These are phyloP conservation scores for Leucoma salicis DNA, from an alignment of 2,888 invertebrate genomes.

Conservation along the genomic window DNA sequence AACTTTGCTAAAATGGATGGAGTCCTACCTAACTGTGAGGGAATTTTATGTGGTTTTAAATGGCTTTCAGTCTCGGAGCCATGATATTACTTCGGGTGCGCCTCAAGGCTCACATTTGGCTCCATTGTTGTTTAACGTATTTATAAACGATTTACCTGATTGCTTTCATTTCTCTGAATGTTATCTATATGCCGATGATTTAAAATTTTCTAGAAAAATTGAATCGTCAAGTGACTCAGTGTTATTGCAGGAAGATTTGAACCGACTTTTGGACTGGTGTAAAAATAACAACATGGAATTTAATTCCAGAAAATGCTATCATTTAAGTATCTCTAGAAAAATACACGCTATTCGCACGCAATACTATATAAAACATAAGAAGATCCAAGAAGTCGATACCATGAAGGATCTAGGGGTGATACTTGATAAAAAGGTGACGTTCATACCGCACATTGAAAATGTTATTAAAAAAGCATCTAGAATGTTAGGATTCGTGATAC, in stretches of 20 bases:
- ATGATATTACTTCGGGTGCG: slow-evolving; percentile 5
- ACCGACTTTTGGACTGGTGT: too few relatives aligned
- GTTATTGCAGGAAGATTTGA: not conserved
- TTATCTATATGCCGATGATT: not conserved
- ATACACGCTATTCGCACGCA: too few relatives aligned
- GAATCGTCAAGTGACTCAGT: not conserved
- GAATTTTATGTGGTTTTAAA: slow-evolving; percentile 15
- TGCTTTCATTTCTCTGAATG: not conserved
- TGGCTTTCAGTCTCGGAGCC: slow-evolving; percentile 6
- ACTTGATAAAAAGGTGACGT: slow-evolving; percentile 1
- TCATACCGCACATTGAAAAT: not conserved
- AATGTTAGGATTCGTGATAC: slow-evolving; percentile 3
- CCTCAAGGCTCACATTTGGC: slow-evolving; percentile 9
- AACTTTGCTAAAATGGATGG: slow-evolving; percentile 6
- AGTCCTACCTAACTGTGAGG: slow-evolving; percentile 10
- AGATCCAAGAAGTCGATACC: too few relatives aligned
- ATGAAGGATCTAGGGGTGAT: not conserved
- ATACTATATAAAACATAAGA: not conserved
- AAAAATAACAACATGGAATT: too few relatives aligned
- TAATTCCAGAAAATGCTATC: too few relatives aligned
- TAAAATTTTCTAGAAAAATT: not conserved
- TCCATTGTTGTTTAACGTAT: not conserved
- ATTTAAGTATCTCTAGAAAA: too few relatives aligned
- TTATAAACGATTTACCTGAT: too few relatives aligned
- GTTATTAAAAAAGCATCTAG: slow-evolving; percentile 1